Base-by-base conservation (phyloP, 2,888 invertebrate genomes). In the Ochropacha duplaris region DNA sequence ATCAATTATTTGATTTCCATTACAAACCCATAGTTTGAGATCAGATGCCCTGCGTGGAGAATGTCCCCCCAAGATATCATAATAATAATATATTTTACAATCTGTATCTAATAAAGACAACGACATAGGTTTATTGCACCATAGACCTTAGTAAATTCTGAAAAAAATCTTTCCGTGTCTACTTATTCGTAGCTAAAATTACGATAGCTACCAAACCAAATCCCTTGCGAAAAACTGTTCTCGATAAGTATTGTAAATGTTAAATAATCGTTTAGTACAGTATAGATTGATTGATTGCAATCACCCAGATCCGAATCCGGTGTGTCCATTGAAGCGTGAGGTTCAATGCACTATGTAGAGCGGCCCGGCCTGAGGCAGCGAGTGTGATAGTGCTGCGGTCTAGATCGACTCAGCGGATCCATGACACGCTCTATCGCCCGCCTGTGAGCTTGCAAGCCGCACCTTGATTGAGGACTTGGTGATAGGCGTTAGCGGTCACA, bases 401-500 rank as follows among this genome's bases (percentile, higher is more conserved):
- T 78, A 76, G 76, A 76, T 73, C 66, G 66, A 68, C 70, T 68
- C 78, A 76, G 72, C 74, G 73, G 78, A 75, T 78, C 61, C 76
- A 81, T 84, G 82, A 84, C 81, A 82, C 83, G 85, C 74, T 84
- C 83, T 82, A 69, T 76, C 84, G 83, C 85, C 76, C 78, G 78
- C 76, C 66, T 72, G 64, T 70, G 67, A 70, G 71, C 73, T 72
- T 70, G 70, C 70, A 61, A 59, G 60, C 64, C 62, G 57, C 62
- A 58, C 64, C 62, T 61, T 55, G n/a, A 19, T 31, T 2, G 22
- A 4, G 52, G 31, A 14, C 19, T 44, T 16, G 26, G 26, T 50
- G 16, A 28, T 2, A 12, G 16, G 1, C 28, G 52, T 19, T 19
- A 31, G 52, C 19, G 31, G 11, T 9, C 19, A 2, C 9, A 28